Base-by-base conservation (phyloP, 2,113 vertebrate genomes). In the Isichthys henryi region DNA sequence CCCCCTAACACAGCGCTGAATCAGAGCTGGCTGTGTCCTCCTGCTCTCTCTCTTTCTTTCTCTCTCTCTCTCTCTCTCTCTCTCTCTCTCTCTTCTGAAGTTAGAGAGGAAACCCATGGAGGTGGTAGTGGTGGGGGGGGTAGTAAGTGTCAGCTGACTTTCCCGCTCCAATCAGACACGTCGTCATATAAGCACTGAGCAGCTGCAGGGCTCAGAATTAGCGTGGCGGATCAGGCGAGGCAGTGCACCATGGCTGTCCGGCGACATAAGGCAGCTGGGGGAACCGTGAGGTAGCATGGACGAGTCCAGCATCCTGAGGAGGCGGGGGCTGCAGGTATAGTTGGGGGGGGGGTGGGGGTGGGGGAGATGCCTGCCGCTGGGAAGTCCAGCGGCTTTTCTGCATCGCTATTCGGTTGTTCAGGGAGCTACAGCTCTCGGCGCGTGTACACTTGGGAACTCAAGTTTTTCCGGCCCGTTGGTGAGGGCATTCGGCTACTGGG, bases 301-400 rank as follows among this genome's bases (percentile, higher is more conserved):
- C 89, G 97, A 98, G 96, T 96, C 97, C 90, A 97, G 97, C 95
- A 97, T 98, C 94, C 96, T 99, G 93, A 97, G 98, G 92, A 95
- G 97, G 88, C 95, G 97, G 90, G 97, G 97, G 94, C 96, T 98
- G 95, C 97, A 98, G 98, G 98, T 99, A 97, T 94, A 97, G 92
- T 46, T 8, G 9, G 7, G 53, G 49, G 1, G 0, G 58, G 53
- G 21, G 53, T 19, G 56, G 56, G 21, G 23, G 21, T 9, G 39
- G 39, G 39, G 39, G n/a, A 82, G 56, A 88, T 1, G 5, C 62
- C 62, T 5, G n/a, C 62, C 3, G 10, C 62, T 3, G 10, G 27
- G 10, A 27, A 31, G 10, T 31, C 62, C n/a, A 27, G 58, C n/a
- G 58, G 23, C 23, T 66, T 66, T 66, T 27, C 58, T n/a, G 58